Percentiles rank a stretch among this genome's conserved stretches.
These are phyloP conservation scores for Micromesistius poutassou DNA, from an alignment of 2,797 vertebrate genomes.

Conservation along the genomic window DNA sequence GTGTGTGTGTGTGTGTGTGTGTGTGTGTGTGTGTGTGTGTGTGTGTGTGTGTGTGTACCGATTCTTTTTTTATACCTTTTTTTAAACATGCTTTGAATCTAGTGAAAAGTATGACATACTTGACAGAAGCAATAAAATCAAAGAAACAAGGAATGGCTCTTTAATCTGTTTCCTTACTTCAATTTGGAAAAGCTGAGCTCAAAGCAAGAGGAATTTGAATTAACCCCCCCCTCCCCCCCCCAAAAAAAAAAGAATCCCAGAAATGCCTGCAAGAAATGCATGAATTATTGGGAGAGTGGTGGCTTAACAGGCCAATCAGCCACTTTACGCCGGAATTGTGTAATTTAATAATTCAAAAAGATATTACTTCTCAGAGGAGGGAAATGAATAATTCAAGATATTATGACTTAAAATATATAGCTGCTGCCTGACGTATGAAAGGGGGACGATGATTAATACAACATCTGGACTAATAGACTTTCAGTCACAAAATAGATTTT, in stretches of 20 bases:
- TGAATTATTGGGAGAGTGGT: conserved; percentile 37
- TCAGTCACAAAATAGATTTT: conserved; percentile 52
- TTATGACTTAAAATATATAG: conserved; percentile 77
- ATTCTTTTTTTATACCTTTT: no score
- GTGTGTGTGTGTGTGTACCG: conserved; percentile 24
- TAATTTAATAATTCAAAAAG: conserved; percentile 77
- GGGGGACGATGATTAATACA: conserved; percentile 72
- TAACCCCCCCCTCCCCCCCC: background rate
- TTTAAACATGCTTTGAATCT: no score
- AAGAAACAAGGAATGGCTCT: background rate
- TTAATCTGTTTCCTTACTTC: background rate
- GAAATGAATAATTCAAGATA: conserved; percentile 78
- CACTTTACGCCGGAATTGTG: conserved; percentile 56
- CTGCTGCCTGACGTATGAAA: conserved; percentile 51
- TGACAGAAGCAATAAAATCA: background rate
- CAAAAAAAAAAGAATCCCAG: background rate
- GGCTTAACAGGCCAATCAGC: conserved; percentile 61
- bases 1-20: conserved; percentile 29
- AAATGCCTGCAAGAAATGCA: conserved; percentile 14
- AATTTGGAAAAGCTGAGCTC: conserved; percentile 3
- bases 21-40: background rate
- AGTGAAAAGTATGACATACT: background rate
- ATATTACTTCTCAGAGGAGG: conserved; percentile 71
- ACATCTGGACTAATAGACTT: conserved; percentile 72
- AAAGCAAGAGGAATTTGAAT: conserved; percentile 20